Evolutionary conservation across 2,888 invertebrate genomes (phyloP), one percentile per base, ranked within the genome.

Genomic region (Dioctria linearis): DNA sequence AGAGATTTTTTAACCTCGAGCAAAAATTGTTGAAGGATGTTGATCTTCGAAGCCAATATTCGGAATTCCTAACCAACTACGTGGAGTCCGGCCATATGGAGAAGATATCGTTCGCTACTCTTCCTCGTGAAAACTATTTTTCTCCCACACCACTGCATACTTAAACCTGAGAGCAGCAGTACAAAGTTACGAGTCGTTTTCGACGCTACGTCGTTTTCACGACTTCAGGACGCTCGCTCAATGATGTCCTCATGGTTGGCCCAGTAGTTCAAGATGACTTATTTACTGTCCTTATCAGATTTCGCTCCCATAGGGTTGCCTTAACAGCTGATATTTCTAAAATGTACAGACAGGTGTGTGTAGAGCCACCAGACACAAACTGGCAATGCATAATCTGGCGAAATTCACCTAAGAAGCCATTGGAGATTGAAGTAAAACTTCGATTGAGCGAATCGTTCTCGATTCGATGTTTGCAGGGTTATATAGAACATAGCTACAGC

Each of bases 31-130:
- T 9, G n/a, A 81, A 79, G 40, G 66, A 83, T 61, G 69, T 79
- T n/a, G 42, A 75, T 54, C 43, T 84, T 25, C 82, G 78, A 42
- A 51, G 11, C 6, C 80, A 83, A 69, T 85, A 85, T 76, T 25
- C 57, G 6, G 37, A 82, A 9, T 84, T 85, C 37, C 84, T 84
- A 82, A 54, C 81, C 9, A 83, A 84, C 66, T 84, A 84, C 49
- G 46, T 73, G n/a, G 25, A 67, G 2, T 63, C 83, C 76, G 80
- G 78, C 61, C 84, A 84, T 46, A 85, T 84, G 83, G 42, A 51
- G n/a, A 67, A 49, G 78, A 66, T 81, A 43, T n/a, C 54, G 8
- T 37, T 11, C 3, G 37, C 13, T 4, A 6, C 8, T 6, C 8
- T 8, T 46, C 8, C 2, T 6, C 5, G 8, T 8, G 8, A 46